A percentile compares a stretch with the other conserved stretches of the same genome.
Conservation (phyloP, 2,113 vertebrate genomes). For the Brachyhypopomus gauderio region DNA sequence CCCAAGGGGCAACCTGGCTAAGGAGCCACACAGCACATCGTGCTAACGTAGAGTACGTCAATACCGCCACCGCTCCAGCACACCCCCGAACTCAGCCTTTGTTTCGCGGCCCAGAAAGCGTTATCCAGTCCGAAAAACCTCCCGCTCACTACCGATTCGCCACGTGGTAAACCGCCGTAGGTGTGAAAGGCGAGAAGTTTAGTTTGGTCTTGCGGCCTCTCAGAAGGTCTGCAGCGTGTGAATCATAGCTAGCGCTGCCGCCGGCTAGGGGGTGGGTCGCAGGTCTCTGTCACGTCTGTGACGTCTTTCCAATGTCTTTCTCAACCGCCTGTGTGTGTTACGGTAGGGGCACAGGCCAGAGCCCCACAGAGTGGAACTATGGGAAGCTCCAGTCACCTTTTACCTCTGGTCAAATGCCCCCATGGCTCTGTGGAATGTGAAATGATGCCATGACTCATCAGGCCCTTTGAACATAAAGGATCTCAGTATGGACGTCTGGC, state of each 20-base stretch:
- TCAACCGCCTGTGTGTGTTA: constrained; percentile 27
- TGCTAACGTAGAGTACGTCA: too few species aligned
- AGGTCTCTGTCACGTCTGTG: constrained; percentile 30
- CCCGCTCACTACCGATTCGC: not conserved
- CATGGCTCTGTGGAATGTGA: not conserved
- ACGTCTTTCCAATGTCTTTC: constrained; percentile 7
- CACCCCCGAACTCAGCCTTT: not conserved
- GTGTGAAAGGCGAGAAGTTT: constrained; percentile 17
- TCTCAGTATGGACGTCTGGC: too few species aligned
- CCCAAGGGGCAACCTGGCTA: too few species aligned
- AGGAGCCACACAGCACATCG: too few species aligned
- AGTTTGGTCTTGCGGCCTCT: not conserved
- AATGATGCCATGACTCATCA: too few species aligned
- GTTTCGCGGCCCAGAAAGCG: too few species aligned
- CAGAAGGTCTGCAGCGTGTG: constrained; percentile 6
- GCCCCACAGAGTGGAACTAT: not conserved
- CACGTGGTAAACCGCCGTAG: constrained; percentile 4
- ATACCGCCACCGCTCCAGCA: too few species aligned
- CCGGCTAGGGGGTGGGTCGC: constrained; percentile 32
- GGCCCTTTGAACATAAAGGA: too few species aligned
- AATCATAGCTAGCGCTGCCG: constrained; percentile 36
- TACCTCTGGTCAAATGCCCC: not conserved
- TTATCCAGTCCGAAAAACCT: not conserved
- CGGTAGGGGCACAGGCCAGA: not conserved
- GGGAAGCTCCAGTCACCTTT: constrained; percentile 19